Evolutionary conservation across 2,888 invertebrate species (phyloP).

Genomic region (Petrolisthes manimaculis): DNA sequence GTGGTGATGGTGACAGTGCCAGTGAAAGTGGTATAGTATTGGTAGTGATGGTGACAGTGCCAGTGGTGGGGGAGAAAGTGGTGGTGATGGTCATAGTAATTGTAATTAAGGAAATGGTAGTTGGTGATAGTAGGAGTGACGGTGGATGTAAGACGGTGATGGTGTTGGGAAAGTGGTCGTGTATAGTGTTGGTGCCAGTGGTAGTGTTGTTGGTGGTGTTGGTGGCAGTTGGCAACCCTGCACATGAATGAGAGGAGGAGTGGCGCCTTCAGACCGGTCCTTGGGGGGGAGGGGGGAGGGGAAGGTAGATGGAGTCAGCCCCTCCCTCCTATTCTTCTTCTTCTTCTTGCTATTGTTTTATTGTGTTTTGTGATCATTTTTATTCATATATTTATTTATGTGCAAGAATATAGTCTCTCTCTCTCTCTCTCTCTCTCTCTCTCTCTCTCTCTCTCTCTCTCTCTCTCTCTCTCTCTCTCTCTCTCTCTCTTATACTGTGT

Average conservation of each 20-base stretch:
- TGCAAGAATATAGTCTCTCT: not conserved
- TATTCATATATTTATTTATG: not conserved
- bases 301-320: not conserved
- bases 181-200: too few relatives aligned
- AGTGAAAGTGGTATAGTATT: too few relatives aligned
- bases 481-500: not conserved
- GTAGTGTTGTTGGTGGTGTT: not conserved
- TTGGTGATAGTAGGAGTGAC: too few relatives aligned
- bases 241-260: not conserved
- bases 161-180: too few relatives aligned
- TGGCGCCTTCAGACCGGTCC: not conserved
- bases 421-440: constrained; percentile 17
- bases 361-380: too few relatives aligned
- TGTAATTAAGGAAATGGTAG: too few relatives aligned
- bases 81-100: too few relatives aligned
- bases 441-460: constrained; percentile 2
- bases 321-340: not conserved
- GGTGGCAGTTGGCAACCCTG: not conserved
- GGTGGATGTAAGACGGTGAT: too few relatives aligned
- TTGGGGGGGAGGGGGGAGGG: not conserved
- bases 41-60: too few relatives aligned
- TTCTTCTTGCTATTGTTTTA: not conserved
- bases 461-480: constrained; percentile 1
- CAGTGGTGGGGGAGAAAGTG: too few relatives aligned
- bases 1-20: too few relatives aligned